These are phyloP conservation scores for Aldrovandia affinis DNA, from an alignment of 2,797 vertebrate genomes.

Conservation along the genomic window DNA sequence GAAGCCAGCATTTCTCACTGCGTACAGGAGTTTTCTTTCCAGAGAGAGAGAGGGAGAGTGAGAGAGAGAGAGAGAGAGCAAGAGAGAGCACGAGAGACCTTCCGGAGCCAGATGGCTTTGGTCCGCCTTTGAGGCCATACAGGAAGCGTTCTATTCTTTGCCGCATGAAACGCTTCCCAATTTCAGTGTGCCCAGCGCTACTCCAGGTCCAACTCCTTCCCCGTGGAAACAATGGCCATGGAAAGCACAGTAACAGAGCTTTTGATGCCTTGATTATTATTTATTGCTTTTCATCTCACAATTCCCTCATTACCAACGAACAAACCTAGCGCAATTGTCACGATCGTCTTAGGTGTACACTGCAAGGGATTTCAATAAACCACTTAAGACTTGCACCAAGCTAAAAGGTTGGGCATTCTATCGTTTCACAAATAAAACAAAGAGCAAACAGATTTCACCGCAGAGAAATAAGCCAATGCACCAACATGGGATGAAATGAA, in stretches of 20 bases:
- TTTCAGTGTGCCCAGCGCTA: background rate
- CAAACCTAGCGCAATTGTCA: background rate
- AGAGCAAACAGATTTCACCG: background rate
- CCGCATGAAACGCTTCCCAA: conserved; percentile 25
- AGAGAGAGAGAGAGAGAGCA: background rate
- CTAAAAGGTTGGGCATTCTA: background rate
- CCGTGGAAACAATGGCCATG: conserved; percentile 8
- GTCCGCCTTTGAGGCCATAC: conserved; percentile 16
- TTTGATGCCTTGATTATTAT: conserved; percentile 16
- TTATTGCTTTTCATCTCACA: conserved; percentile 17
- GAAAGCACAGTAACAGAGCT: background rate
- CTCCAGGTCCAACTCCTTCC: conserved; percentile 6
- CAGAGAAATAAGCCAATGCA: background rate
- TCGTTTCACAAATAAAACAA: background rate
- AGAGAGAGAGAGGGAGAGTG: background rate
- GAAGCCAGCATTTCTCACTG: too few relatives aligned
- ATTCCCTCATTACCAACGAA: background rate
- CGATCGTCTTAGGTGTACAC: background rate
- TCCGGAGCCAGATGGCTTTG: conserved; percentile 9
- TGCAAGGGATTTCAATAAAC: conserved; percentile 1
- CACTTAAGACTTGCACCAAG: background rate
- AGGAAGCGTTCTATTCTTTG: conserved; percentile 28
- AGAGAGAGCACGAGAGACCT: background rate
- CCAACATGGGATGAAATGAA: background rate
- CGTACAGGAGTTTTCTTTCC: too few relatives aligned